Base-by-base conservation (phyloP, 2,888 invertebrate species). In the Ochlodes sylvanus region DNA sequence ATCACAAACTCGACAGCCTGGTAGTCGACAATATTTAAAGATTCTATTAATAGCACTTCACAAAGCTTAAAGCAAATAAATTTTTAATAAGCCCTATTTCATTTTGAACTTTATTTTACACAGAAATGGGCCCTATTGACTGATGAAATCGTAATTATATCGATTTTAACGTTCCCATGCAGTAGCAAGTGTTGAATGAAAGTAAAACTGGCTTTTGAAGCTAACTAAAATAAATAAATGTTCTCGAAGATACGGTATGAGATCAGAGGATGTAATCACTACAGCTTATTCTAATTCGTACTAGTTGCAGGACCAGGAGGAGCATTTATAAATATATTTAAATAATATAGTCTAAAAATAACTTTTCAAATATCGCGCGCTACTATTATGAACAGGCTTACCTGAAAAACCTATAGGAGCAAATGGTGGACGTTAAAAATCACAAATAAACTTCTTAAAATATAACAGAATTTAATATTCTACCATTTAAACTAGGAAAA, bases 281-380 rank as follows among this genome's bases (percentile, higher is more conserved):
- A 17, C 6, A 17, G 15, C 44, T 50, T 19, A 50, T 50, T 50
- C 17, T 6, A 10, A 50, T 50, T 50, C 19, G 6, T 19, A 19
- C 50, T 9, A 19, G 19, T 12, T 19, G 10, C 50, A 50, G 50
- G 19, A 19, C 19, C n/a, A 50, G 50, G 19, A 19, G 10, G 9
- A 50, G 19, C 50, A 50, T 50, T 19, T 12, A 57, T 21, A 58
- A 50, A 62, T 32, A 4, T 52, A 52, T 50, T 62, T 52, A 17
- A 50, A 34, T 34, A 34, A n/a, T 15, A 27, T n/a, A 32, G 32
- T 58, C 57, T 57, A 44, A 65, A 76, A 71, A 71, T 32, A 38
- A 32, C 15, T 69, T 32, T 81, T 81, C 72, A 69, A 82, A 80
- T 76, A 80, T 79, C 76, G 78, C 82, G 81, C 76, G 73, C 34